phyloP scores from a whole-genome alignment of 2,113 vertebrate genomes.

The Cranoglanis bouderius region DNA sequence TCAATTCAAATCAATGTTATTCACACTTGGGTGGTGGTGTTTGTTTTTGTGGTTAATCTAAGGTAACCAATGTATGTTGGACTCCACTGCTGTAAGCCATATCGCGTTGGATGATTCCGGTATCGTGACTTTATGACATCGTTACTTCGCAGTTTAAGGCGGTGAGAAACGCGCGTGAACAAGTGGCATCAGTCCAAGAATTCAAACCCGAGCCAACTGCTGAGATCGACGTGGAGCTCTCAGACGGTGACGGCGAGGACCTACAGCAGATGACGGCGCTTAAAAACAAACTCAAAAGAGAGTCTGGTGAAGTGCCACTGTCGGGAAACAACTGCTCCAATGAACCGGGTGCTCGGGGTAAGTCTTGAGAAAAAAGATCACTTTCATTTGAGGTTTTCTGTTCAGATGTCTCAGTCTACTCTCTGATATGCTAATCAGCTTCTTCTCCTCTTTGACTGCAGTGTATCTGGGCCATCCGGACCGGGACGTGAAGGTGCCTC shows the following conservation, averaged over 20 bases:
- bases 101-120: background rate
- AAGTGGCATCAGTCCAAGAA: background rate
- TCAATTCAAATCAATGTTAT: no score
- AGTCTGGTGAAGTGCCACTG: background rate
- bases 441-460: conserved; percentile 39
- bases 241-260: conserved; percentile 50
- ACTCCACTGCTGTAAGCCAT: background rate
- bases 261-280: conserved; percentile 1
- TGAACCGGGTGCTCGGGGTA: conserved; percentile 11
- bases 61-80: no score
- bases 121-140: background rate
- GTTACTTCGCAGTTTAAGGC: conserved; percentile 20
- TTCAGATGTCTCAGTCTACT: background rate
- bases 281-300: background rate
- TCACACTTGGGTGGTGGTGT: no score
- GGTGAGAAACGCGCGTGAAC: background rate
- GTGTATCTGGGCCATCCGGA: conserved; percentile 70
- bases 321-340: background rate
- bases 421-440: background rate
- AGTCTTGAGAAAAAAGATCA: background rate
- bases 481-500: conserved; percentile 69
- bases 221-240: conserved; percentile 61
- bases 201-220: conserved; percentile 27
- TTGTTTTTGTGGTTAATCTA: no score
- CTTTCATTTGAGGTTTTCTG: background rate